Conservation (phyloP, 1,140 invertebrate genomes). For the Diachasmimorpha longicaudata region DNA sequence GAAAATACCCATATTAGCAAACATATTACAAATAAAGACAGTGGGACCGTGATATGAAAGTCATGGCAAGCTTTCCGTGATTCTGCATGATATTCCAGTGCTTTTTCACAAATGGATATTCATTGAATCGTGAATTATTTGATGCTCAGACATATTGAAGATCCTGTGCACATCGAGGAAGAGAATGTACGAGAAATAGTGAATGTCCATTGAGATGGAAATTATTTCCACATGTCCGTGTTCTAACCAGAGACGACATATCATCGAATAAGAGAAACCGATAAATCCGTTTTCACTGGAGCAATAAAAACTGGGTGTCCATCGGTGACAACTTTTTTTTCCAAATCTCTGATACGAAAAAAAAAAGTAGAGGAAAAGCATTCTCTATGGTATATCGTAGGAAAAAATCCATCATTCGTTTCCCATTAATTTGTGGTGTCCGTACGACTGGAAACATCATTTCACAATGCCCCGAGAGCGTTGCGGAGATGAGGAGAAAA, state of each 20-base stretch:
- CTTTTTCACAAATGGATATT: neutral
- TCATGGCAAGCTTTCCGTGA: too few species aligned
- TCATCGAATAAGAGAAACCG: constrained; percentile 4
- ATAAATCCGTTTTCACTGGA: neutral
- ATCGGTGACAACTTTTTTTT: neutral
- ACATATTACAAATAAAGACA: too few species aligned
- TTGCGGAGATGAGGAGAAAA: neutral
- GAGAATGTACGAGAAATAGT: neutral
- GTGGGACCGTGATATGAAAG: too few species aligned
- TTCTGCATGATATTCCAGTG: neutral
- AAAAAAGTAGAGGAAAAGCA: neutral
- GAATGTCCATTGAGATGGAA: constrained; percentile 1
- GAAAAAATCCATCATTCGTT: neutral
- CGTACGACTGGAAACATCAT: neutral
- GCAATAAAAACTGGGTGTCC: neutral
- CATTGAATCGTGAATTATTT: neutral
- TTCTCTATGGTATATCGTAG: neutral
- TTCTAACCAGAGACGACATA: neutral
- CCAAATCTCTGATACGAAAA: neutral
- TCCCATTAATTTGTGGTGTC: neutral
- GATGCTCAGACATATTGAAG: neutral
- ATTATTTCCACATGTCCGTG: constrained; percentile 3
- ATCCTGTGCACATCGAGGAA: neutral
- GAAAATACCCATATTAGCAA: too few species aligned
- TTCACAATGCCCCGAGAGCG: neutral